phyloP scores from a whole-genome alignment of 1,140 invertebrate species.

The Neodiprion lecontei region DNA sequence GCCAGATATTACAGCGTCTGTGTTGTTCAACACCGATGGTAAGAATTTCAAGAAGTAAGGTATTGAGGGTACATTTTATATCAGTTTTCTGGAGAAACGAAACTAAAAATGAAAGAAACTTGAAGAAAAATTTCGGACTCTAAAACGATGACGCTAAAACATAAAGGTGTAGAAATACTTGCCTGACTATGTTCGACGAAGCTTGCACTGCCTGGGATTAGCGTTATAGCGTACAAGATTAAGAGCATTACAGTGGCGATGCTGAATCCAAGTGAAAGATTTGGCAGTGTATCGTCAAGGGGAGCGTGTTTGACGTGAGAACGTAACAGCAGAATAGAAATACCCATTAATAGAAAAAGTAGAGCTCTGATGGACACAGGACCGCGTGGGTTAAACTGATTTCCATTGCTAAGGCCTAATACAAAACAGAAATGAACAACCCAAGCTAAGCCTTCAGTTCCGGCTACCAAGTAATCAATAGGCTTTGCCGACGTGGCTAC shows the following conservation, averaged over 20 bases:
- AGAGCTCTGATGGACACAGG: slow-evolving; percentile 68
- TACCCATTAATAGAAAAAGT: slow-evolving; percentile 48
- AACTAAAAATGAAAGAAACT: too few species aligned
- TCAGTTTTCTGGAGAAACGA: too few species aligned
- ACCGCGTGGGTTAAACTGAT: slow-evolving; percentile 73
- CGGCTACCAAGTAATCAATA: slow-evolving; percentile 74
- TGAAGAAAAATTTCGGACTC: too few species aligned
- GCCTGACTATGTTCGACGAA: slow-evolving; percentile 59
- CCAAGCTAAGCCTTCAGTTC: slow-evolving; percentile 77
- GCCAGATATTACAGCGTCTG: not conserved
- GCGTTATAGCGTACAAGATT: slow-evolving; percentile 67
- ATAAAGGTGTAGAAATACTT: slow-evolving; percentile 35
- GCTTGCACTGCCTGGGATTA: slow-evolving; percentile 64
- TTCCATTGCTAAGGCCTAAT: slow-evolving; percentile 69
- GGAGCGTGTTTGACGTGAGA: slow-evolving; percentile 43
- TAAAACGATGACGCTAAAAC: not conserved
- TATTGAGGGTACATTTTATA: too few species aligned
- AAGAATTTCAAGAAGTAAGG: too few species aligned
- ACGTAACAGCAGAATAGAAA: slow-evolving; percentile 43
- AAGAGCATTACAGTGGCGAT: slow-evolving; percentile 49
- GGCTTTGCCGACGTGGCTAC: slow-evolving; percentile 54
- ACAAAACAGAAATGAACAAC: slow-evolving; percentile 79
- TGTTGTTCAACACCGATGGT: too few species aligned
- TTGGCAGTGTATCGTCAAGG: slow-evolving; percentile 43
- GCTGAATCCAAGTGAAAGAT: slow-evolving; percentile 53